Evolutionary conservation across 2,113 vertebrate genomes (phyloP), one percentile per base, ranked within the genome.

Genomic region (Austrofundulus limnaeus): DNA sequence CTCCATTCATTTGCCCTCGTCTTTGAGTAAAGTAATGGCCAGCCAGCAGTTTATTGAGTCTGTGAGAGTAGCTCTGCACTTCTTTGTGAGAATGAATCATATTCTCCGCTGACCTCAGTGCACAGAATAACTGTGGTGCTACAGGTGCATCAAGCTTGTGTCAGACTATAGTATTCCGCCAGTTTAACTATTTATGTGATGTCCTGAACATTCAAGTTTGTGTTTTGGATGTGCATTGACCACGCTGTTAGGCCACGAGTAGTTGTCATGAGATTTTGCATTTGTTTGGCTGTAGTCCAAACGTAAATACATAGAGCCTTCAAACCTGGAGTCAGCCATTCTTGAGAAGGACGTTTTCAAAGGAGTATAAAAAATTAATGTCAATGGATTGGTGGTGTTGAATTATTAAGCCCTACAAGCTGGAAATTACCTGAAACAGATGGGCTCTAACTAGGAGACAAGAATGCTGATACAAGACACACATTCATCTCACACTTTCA

Each of bases 401-500:
- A 91, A 92, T 92, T 89, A 92, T 92, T 93, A 86, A 91, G 39
- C 61, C 37, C 60, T 75, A 76, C 66, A 67, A 50, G 56, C 61
- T 78, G 60, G 59, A 87, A 83, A 87, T 83, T 69, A 88, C 85
- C 77, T 77, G 80, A 75, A 81, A 73, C 80, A 87, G 83, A 88
- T 82, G 82, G 83, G 53, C 63, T 78, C 68, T 82, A 84, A 85
- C 72, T 66, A 66, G 50, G 24, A 70, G 69, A 83, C 56, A 63
- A 14, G 70, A 67, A 70, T 80, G 69, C 72, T 81, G 67, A 75
- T 76, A 58, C 60, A 51, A 50, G 15, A 56, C 28, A 24, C 46
- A 39, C 45, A 55, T 59, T 12, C 43, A 75, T 52, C 63, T 72
- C 47, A 58, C 77, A 51, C 65, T 31, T 61, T 72, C 19, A 19